A percentile compares a stretch with the other conserved stretches of the same genome.
These are phyloP conservation scores for Phrynosoma blainvillii DNA, from an alignment of 2,113 vertebrate species.

Conservation along the genomic window DNA sequence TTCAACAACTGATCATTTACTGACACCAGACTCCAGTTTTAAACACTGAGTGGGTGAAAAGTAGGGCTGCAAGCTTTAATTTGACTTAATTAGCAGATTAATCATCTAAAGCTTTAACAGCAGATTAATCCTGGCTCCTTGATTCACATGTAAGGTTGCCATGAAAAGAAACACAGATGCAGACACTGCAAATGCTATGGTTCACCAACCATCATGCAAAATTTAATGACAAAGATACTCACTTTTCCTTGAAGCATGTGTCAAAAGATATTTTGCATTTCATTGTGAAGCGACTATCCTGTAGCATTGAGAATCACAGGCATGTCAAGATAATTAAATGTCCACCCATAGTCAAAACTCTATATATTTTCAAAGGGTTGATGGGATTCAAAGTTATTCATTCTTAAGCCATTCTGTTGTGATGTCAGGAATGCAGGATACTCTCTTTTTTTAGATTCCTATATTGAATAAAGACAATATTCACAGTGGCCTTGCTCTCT, in stretches of 20 bases:
- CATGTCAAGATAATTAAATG: neutral
- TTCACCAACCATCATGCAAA: neutral
- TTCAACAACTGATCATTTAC: neutral
- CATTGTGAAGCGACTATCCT: neutral
- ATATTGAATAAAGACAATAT: neutral
- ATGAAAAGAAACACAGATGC: neutral
- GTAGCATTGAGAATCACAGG: neutral
- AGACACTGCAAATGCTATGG: neutral
- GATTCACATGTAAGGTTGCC: neutral
- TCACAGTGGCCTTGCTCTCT: neutral
- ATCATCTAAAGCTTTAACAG: neutral
- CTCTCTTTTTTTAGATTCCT: neutral
- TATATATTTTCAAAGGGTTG: neutral
- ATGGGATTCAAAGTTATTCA: neutral
- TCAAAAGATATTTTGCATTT: neutral
- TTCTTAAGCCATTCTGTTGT: neutral
- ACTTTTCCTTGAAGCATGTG: neutral
- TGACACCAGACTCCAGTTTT: neutral
- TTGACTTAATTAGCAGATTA: conserved; percentile 10
- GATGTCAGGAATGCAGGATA: neutral
- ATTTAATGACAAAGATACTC: neutral
- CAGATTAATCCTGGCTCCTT: conserved; percentile 5
- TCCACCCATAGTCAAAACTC: neutral
- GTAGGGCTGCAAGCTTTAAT: neutral
- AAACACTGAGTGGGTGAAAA: neutral